phyloP scores from a whole-genome alignment of 2,888 invertebrate species.

The Phortica okadai region DNA sequence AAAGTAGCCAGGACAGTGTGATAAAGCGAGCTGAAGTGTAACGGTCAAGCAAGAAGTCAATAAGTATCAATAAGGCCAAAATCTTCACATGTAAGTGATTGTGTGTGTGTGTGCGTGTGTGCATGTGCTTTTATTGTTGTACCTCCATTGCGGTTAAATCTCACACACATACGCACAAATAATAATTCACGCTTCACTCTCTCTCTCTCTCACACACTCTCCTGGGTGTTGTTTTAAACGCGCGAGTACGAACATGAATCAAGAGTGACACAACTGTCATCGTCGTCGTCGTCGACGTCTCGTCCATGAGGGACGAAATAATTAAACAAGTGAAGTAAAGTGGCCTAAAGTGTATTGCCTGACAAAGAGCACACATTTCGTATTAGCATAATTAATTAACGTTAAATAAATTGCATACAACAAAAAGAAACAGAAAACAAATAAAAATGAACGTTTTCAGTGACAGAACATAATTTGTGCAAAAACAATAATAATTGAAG shows the following conservation, averaged over 20 bases:
- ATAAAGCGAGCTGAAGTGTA: background rate
- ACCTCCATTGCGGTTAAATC: background rate
- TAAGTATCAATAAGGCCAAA: background rate
- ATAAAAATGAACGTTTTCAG: background rate
- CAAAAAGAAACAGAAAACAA: background rate
- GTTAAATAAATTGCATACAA: background rate
- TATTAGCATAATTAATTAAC: background rate
- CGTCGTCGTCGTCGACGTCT: background rate
- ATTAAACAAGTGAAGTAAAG: background rate
- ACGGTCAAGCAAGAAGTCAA: background rate
- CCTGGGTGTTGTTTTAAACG: slow-evolving; percentile 18
- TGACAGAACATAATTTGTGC: background rate
- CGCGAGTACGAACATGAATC: slow-evolving; percentile 14
- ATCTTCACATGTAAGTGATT: background rate
- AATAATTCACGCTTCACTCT: background rate
- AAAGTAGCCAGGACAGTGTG: background rate
- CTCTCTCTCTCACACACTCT: background rate
- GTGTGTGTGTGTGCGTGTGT: no score
- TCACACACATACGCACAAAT: background rate
- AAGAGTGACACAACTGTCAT: slow-evolving; percentile 9
- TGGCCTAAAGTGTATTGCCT: background rate
- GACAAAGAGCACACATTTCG: background rate
- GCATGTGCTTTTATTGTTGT: background rate
- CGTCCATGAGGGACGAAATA: background rate
- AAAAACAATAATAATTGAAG: no score